Evolutionary conservation across 2,888 invertebrate species (phyloP).

Genomic region (Noctua janthina): DNA sequence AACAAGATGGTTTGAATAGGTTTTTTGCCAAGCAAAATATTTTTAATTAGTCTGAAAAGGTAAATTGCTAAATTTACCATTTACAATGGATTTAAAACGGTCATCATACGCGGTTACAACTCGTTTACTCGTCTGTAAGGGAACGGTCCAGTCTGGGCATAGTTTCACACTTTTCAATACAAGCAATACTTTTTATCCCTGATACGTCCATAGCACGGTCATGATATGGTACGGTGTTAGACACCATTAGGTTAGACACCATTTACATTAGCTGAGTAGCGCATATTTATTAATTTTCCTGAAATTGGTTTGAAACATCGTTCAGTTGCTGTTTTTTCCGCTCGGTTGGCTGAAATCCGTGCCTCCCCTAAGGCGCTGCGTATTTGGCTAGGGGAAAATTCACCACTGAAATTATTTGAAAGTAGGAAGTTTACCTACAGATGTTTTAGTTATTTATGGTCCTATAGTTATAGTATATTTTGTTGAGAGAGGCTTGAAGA

Average conservation of each 20-base stretch:
- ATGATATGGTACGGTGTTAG: not conserved
- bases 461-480: not conserved
- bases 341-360: not conserved
- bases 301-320: not conserved
- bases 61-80: no score
- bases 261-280: not conserved
- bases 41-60: not conserved
- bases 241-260: not conserved
- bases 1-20: not conserved
- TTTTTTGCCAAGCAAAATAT: not conserved
- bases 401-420: not conserved
- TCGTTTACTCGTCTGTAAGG: not conserved
- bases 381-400: not conserved
- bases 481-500: not conserved
- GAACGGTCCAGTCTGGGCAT: no score
- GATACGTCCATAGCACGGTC: not conserved
- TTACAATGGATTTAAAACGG: no score
- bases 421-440: not conserved
- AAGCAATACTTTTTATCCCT: not conserved
- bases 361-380: not conserved
- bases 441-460: not conserved
- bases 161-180: not conserved
- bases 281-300: not conserved
- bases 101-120: not conserved
- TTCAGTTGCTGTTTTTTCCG: not conserved